These are phyloP conservation scores for Paratilapia polleni DNA, from an alignment of 2,113 vertebrate species.

Conservation along the genomic window DNA sequence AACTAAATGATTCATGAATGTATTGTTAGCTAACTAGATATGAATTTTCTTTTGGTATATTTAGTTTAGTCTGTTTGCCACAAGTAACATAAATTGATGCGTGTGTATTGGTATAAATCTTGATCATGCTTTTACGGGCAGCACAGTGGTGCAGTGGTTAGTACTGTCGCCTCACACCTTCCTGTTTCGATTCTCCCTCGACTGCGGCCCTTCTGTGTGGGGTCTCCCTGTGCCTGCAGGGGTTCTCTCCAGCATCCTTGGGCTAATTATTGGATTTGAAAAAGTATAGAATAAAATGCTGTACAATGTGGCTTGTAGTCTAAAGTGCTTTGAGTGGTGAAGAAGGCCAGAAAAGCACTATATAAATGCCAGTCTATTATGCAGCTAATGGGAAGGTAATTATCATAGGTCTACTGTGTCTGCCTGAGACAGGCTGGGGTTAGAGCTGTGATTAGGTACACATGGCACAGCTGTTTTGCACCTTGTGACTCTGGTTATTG, in stretches of 20 bases:
- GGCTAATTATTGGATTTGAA: neutral
- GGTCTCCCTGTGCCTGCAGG: neutral
- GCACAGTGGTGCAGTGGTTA: neutral
- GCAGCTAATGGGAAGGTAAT: neutral
- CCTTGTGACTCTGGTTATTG: neutral
- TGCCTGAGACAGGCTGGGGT: neutral
- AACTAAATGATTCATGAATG: neutral
- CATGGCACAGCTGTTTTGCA: neutral
- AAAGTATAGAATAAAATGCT: neutral
- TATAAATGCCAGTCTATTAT: neutral
- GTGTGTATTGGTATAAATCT: neutral
- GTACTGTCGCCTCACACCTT: neutral
- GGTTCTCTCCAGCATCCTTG: too few species aligned
- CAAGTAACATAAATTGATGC: neutral
- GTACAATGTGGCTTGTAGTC: neutral
- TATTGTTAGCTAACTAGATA: neutral
- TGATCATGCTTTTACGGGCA: neutral
- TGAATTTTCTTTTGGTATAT: too few species aligned
- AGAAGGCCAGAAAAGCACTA: neutral
- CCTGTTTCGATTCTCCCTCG: neutral
- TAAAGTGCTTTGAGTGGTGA: neutral
- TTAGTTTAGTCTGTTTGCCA: neutral
- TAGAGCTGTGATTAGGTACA: neutral
- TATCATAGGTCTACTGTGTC: neutral
- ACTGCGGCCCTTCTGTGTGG: neutral